phyloP scores from a whole-genome alignment of 2,797 vertebrate species.

The Tiaroga cobitis region DNA sequence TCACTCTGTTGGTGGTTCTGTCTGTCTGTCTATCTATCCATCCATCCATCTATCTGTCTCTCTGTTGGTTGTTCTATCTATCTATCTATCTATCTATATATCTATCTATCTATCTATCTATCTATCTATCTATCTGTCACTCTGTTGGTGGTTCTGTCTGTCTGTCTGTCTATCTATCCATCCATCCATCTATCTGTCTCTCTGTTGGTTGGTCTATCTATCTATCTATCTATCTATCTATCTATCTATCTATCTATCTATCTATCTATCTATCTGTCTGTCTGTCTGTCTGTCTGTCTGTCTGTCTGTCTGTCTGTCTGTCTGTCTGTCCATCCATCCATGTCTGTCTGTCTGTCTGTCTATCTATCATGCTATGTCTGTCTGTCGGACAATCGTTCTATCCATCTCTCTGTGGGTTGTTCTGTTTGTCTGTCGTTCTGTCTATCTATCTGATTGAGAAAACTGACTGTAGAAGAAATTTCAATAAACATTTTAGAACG shows the following conservation, averaged over 20 bases:
- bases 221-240: rapidly evolving
- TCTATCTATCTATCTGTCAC: rapidly evolving
- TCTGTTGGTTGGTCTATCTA: too few relatives aligned
- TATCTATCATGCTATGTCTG: rapidly evolving
- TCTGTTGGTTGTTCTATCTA: rapidly evolving
- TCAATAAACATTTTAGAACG: too few relatives aligned
- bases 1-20: not conserved
- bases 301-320: too few relatives aligned
- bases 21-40: rapidly evolving
- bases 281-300: too few relatives aligned
- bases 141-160: too few relatives aligned
- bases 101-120: too few relatives aligned
- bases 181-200: too few relatives aligned
- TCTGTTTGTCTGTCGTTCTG: rapidly evolving
- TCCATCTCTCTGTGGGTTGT: rapidly evolving
- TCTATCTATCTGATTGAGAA: not conserved
- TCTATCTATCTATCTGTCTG: rapidly evolving
- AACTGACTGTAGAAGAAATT: too few relatives aligned
- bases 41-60: rapidly evolving
- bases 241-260: rapidly evolving
- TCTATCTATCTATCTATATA: not conserved
- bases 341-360: rapidly evolving
- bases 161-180: not conserved
- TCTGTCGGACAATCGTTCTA: too few relatives aligned
- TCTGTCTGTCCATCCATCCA: too few relatives aligned